phyloP scores from a whole-genome alignment of 2,113 vertebrate species.

The Sarotherodon lohbergeri region DNA sequence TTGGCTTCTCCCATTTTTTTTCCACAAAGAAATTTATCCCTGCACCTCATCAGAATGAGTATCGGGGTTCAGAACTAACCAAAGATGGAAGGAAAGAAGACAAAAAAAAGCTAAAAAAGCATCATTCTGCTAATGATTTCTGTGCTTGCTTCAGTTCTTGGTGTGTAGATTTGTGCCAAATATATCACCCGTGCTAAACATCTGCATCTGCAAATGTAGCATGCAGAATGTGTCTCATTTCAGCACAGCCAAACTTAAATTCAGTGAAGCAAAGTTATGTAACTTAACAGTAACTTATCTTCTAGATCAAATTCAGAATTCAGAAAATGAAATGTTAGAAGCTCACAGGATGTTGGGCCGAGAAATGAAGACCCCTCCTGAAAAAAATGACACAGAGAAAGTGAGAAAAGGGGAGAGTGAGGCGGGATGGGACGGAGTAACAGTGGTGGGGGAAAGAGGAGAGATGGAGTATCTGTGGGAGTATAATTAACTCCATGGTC shows the following conservation, averaged over 20 bases:
- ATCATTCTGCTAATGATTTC: neutral
- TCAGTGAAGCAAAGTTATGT: too few species aligned
- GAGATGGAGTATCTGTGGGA: slow-evolving; percentile 42
- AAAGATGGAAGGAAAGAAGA: neutral
- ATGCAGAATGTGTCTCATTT: neutral
- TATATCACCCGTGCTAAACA: neutral
- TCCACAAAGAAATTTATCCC: neutral
- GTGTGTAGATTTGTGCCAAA: neutral
- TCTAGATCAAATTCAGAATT: neutral
- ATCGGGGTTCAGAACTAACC: neutral
- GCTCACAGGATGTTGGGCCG: neutral
- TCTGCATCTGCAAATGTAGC: neutral
- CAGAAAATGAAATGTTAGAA: neutral
- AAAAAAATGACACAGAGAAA: neutral
- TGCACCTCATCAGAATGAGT: neutral
- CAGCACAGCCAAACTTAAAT: neutral
- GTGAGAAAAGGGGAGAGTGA: neutral
- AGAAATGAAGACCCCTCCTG: neutral
- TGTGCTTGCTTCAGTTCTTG: neutral
- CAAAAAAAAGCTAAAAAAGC: neutral
- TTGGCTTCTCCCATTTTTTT: neutral
- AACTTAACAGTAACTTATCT: neutral
- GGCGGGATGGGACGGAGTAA: neutral
- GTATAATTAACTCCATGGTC: slow-evolving; percentile 62
- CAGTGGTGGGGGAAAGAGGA: neutral